Conservation (phyloP, 1,140 invertebrate genomes). For the Yoshiicerus persimilis region DNA sequence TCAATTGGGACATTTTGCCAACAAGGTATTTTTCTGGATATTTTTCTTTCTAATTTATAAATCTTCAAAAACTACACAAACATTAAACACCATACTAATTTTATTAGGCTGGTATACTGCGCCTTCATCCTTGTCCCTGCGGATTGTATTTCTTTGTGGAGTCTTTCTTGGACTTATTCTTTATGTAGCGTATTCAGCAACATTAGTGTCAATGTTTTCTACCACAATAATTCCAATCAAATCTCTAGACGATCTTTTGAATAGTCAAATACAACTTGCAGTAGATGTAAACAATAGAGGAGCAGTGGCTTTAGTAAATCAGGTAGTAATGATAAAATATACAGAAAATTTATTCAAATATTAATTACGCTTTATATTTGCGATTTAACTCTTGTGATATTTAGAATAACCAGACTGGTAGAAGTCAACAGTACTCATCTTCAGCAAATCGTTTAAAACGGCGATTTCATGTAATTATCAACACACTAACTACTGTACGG, state of each 20-base stretch:
- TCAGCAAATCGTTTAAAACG: not conserved
- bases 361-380: not conserved
- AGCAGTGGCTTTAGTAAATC: not conserved
- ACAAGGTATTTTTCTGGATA: not conserved
- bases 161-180: conserved; percentile 15
- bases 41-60: not conserved
- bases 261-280: not conserved
- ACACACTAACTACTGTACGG: too few species aligned
- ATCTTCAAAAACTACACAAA: too few species aligned
- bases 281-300: conserved; percentile 25
- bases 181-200: conserved; percentile 26
- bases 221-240: conserved; percentile 8
- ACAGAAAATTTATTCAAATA: not conserved
- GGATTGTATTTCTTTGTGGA: not conserved
- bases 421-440: not conserved
- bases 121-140: not conserved
- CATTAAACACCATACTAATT: too few species aligned
- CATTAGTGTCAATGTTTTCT: conserved; percentile 26
- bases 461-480: too few species aligned
- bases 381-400: not conserved
- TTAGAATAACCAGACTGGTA: not conserved
- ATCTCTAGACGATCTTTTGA: conserved; percentile 1
- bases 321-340: not conserved
- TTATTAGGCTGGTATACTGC: conserved; percentile 7
- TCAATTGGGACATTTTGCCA: not conserved